Percentiles rank a stretch among this genome's conserved stretches.
Evolutionary conservation across 2,888 invertebrate species (phyloP).

Genomic region (Pachycephus smyrnensis): DNA sequence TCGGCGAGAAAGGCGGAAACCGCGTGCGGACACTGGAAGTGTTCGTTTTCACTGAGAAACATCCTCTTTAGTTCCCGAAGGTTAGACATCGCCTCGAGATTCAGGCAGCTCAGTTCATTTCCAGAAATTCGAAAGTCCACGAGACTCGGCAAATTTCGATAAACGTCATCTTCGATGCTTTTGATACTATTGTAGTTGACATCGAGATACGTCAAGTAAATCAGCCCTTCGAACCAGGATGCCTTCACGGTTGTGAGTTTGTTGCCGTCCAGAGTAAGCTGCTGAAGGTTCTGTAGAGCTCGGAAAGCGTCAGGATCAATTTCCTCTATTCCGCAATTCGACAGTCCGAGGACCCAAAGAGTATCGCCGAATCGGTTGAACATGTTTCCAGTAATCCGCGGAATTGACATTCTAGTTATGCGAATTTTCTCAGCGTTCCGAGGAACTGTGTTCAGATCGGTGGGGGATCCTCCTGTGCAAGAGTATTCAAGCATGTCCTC

Average conservation of each 20-base stretch:
- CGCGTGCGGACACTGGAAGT: constrained; percentile 56
- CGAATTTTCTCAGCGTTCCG: constrained; percentile 47
- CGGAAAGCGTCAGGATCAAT: constrained; percentile 56
- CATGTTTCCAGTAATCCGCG: constrained; percentile 40
- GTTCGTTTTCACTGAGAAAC: constrained; percentile 52
- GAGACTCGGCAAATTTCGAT: constrained; percentile 46
- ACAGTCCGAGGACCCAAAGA: constrained; percentile 54
- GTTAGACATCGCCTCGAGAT: constrained; percentile 45
- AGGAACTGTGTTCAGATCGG: constrained; percentile 50
- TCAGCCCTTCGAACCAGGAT: constrained; percentile 52
- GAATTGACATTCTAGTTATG: constrained; percentile 49
- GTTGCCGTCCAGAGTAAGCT: constrained; percentile 56
- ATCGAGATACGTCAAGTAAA: constrained; percentile 54
- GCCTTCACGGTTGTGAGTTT: constrained; percentile 42
- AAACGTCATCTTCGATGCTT: constrained; percentile 54
- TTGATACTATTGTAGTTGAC: constrained; percentile 56
- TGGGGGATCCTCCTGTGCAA: constrained; percentile 47
- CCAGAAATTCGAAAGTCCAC: constrained; percentile 59
- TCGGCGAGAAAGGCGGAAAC: constrained; percentile 43
- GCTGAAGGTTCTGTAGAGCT: constrained; percentile 50
- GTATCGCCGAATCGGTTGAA: constrained; percentile 53
- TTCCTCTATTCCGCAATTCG: constrained; percentile 51
- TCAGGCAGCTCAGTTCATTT: constrained; percentile 56
- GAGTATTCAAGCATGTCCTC: constrained; percentile 52
- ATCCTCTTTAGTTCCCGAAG: constrained; percentile 47